Percentiles rank a stretch among this genome's conserved stretches.
phyloP scores from a whole-genome alignment of 2,113 vertebrate genomes.

The Procavia capensis region DNA sequence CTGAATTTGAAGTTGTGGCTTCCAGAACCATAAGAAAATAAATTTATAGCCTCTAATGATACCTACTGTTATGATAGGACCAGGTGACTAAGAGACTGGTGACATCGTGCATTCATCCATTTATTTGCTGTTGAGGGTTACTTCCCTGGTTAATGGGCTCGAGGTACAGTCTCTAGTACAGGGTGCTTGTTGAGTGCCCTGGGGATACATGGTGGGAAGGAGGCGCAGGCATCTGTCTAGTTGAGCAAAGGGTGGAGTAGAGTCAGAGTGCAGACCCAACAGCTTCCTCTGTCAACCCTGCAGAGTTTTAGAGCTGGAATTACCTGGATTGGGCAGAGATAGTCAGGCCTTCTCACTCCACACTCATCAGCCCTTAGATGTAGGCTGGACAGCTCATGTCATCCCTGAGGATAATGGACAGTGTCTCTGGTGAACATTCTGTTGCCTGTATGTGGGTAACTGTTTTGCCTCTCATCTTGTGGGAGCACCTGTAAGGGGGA shows the following conservation, averaged over 20 bases:
- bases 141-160: neutral
- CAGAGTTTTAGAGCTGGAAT: neutral
- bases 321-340: neutral
- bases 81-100: neutral
- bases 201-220: neutral
- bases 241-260: neutral
- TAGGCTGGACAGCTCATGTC: too few relatives aligned
- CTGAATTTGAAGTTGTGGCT: neutral
- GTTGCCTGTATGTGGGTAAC: too few relatives aligned
- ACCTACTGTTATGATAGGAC: neutral
- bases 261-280: rapidly evolving
- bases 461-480: neutral
- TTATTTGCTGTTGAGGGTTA: neutral
- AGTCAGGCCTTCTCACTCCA: neutral
- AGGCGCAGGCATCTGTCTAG: neutral
- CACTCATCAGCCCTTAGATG: neutral
- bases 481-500: rapidly evolving
- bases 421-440: neutral
- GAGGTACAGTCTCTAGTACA: neutral
- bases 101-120: neutral
- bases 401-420: neutral
- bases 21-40: neutral
- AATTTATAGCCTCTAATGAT: neutral
- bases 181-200: neutral
- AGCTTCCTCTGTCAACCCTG: neutral